Percentiles rank a stretch among this genome's conserved stretches.
Conservation (phyloP, 2,888 invertebrate genomes). For the Cantharis lateralis region DNA sequence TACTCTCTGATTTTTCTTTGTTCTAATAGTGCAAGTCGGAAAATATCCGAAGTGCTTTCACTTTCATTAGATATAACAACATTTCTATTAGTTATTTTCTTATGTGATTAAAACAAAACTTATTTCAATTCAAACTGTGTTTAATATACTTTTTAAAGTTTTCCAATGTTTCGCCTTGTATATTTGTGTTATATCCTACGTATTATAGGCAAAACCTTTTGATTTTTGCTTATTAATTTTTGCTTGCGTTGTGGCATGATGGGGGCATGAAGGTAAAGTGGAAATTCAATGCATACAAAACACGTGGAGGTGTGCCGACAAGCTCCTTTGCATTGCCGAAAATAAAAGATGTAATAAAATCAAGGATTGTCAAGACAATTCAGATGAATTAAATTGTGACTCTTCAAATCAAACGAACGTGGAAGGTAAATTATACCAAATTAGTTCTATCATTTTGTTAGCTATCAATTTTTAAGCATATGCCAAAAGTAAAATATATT, state of each 20-base stretch:
- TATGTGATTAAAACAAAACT: not conserved
- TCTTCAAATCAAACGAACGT: conserved; percentile 10
- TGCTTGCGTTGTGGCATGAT: conserved; percentile 15
- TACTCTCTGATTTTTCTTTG: not conserved
- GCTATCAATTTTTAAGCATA: not conserved
- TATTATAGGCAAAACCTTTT: not conserved
- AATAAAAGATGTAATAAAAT: conserved; percentile 60
- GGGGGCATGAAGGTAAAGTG: conserved; percentile 37
- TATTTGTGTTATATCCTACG: not conserved
- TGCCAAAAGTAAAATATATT: no score
- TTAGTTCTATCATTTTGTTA: not conserved
- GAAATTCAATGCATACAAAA: conserved; percentile 54
- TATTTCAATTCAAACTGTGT: not conserved
- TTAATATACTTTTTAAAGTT: not conserved
- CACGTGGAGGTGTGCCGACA: conserved; percentile 61
- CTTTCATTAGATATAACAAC: not conserved
- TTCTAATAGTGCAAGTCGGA: not conserved
- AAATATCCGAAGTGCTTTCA: not conserved
- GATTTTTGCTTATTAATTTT: not conserved
- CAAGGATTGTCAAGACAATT: conserved; percentile 61
- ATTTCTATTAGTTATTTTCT: not conserved
- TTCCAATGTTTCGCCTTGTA: not conserved
- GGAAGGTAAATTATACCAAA: conserved; percentile 34
- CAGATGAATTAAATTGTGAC: conserved; percentile 55
- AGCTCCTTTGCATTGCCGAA: conserved; percentile 58